Evolutionary conservation across 2,797 vertebrate species (phyloP), one percentile per base, ranked within the genome.

Genomic region (Gymnoscopelus braueri): DNA sequence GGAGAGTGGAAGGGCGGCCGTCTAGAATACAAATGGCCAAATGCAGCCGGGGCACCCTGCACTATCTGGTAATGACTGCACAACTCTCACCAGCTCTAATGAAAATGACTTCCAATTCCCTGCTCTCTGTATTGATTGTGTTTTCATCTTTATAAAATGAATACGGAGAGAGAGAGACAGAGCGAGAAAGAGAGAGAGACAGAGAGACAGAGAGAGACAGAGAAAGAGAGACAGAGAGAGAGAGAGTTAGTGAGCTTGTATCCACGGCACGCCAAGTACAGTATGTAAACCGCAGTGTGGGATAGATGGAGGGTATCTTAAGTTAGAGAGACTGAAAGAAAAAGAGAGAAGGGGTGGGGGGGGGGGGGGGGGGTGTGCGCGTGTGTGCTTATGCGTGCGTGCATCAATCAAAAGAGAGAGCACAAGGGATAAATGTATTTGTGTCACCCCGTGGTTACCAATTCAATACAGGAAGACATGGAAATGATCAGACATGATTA

Each of bases 61-160:
- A 83, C 85, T 84, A 83, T 89, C 88, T 89, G 87, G 90, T 92
- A 93, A 92, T 92, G 92, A 93, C 91, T 92, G 84, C 88, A 88
- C 86, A 88, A 86, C 89, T 89, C 91, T 88, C 86, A 80, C 80
- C 82, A 78, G 84, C 89, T 87, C 89, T 91, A 93, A 94, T 93
- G 91, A 93, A 93, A 94, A 93, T 91, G 87, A 93, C 92, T 92
- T 92, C 90, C 93, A 93, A 92, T 93, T 93, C 92, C 92, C 86
- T 53, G 77, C 87, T 85, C 90, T 82, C 89, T 89, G 86, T 93
- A 93, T 92, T 92, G 92, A 94, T 93, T 93, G 92, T 90, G 88
- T 92, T 94, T 91, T 93, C 91, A 89, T 92, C 91, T 92, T 93
- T 92, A 90, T 89, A 89, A 93, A 93, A 93, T 89, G 87, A 93